Evolutionary conservation across 2,888 invertebrate genomes (phyloP), one percentile per base, ranked within the genome.

Genomic region (Phortica magna): DNA sequence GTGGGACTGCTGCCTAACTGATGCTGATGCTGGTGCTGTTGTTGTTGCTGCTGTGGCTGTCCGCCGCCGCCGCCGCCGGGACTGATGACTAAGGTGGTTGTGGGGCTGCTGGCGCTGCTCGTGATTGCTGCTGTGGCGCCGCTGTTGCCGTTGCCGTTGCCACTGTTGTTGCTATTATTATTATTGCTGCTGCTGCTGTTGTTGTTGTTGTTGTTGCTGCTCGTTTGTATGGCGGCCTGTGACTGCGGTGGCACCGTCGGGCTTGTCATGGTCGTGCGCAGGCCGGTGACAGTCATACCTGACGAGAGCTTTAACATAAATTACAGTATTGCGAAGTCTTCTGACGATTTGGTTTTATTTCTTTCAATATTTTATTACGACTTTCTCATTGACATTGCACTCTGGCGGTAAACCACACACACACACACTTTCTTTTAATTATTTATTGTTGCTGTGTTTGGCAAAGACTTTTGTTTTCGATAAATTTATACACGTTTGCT

Each of bases 191-290:
- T 79, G 77, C 77, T 78, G 79, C 73, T 75, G 78, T 73, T 76
- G 81, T 74, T 79, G 73, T 75, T 79, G 77, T 59, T 77, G 57
- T 68, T 79, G 65, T 72, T 75, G 41, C 73, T 78, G 77, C 80
- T 86, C 76, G 84, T 83, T 61, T 61, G 61, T 76, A 88, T 80
- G 64, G 87, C 88, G 81, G 80, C 80, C 81, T 90, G 82, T 75
- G 89, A 89, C 85, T 87, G 86, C 86, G 92, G 93, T 90, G 92
- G 93, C 91, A 91, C 92, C 94, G 92, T 92, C 82, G 94, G 94
- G 80, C 94, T 94, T 90, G 94, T 94, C 88, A 94, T 94, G 81
- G 94, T 93, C 91, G 91, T 91, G 83, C 94, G 93, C 92, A 94
- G 93, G 83, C 94, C 94, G 92, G 94, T 94, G 85, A 94, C 94